Conservation (phyloP, 2,113 vertebrate species). For the Tympanuchus pallidicinctus region DNA sequence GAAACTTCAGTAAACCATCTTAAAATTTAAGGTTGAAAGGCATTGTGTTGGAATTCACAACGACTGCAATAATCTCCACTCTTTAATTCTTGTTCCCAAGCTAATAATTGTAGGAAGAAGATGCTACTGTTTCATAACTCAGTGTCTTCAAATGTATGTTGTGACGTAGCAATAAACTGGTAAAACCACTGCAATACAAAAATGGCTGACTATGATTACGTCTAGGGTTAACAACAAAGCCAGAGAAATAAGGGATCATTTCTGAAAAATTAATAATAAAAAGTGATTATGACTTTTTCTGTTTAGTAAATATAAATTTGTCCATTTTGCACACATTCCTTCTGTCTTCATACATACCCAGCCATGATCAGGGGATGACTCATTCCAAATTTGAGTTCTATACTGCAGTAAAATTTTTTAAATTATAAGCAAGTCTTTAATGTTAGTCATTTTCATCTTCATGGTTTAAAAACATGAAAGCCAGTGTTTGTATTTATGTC, state of each 20-base stretch:
- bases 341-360: not conserved
- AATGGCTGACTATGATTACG: not conserved
- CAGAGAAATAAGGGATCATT: not conserved
- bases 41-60: not conserved
- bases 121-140: not conserved
- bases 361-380: not conserved
- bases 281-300: not conserved
- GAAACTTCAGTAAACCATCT: not conserved
- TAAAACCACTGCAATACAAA: not conserved
- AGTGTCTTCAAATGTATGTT: not conserved
- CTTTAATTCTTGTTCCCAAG: not conserved
- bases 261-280: not conserved
- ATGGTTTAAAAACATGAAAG: not conserved
- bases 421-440: not conserved
- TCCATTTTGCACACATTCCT: not conserved
- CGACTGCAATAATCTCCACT: not conserved
- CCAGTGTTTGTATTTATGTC: not conserved
- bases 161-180: not conserved
- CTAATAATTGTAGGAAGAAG: not conserved
- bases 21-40: not conserved
- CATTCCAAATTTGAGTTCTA: not conserved
- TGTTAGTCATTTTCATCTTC: not conserved
- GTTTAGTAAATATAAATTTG: not conserved
- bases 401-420: not conserved
- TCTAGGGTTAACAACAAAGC: not conserved